Conservation (phyloP, 2,797 vertebrate genomes). For the Pseudochirops corinnae region DNA sequence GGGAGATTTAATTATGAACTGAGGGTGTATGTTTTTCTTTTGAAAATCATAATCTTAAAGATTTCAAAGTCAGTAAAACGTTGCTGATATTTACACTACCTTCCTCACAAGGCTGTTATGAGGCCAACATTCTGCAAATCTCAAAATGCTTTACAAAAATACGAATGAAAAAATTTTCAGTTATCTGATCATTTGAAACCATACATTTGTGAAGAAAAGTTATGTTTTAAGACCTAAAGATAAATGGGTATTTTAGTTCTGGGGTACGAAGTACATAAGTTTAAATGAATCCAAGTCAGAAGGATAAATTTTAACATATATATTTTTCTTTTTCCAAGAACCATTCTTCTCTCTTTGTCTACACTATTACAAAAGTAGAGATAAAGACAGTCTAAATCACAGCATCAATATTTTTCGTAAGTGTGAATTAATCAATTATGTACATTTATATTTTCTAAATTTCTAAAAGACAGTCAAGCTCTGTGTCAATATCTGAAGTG, state of each 20-base stretch:
- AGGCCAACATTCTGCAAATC: not conserved
- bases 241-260: not conserved
- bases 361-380: not conserved
- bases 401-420: not conserved
- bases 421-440: not conserved
- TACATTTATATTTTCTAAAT: not conserved
- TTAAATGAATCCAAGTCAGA: not conserved
- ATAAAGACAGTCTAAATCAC: not conserved
- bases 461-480: not conserved
- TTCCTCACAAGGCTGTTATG: not conserved
- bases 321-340: not conserved
- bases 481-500: not conserved
- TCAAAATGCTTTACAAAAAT: not conserved
- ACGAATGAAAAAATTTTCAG: not conserved
- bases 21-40: not conserved
- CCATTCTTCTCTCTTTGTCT: not conserved
- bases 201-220: not conserved
- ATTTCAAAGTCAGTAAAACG: not conserved
- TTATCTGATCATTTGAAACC: not conserved
- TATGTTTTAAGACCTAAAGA: not conserved
- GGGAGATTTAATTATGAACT: constrained; percentile 45
- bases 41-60: not conserved
- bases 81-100: not conserved
- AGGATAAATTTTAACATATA: not conserved
- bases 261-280: not conserved